Conservation (phyloP, 2,113 vertebrate genomes). For the Vidua macroura region DNA sequence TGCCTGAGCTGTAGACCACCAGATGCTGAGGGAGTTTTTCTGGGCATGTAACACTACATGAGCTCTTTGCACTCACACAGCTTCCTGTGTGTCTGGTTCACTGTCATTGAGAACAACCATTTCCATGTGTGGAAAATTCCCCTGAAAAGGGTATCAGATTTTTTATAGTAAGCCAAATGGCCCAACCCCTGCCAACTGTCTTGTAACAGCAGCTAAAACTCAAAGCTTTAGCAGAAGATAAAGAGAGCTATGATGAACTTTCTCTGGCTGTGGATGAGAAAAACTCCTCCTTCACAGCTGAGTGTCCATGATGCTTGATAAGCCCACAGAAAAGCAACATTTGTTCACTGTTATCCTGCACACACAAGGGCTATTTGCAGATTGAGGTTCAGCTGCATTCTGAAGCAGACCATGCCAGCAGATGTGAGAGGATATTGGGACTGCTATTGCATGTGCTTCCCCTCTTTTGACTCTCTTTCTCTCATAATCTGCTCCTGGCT, state of each 20-base stretch:
- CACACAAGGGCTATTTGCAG: not conserved
- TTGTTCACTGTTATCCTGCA: not conserved
- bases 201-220: not conserved
- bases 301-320: not conserved
- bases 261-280: not conserved
- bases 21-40: not conserved
- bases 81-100: not conserved
- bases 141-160: not conserved
- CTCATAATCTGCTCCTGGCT: not conserved
- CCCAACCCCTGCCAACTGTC: not conserved
- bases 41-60: not conserved
- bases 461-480: not conserved
- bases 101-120: not conserved
- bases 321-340: not conserved
- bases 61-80: not conserved
- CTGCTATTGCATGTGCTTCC: not conserved
- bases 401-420: not conserved
- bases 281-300: not conserved
- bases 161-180: not conserved
- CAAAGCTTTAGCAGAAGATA: not conserved
- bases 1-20: not conserved
- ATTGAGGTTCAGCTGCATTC: not conserved
- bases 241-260: not conserved
- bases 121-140: not conserved
- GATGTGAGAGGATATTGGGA: not conserved